Evolutionary conservation across 1,140 invertebrate genomes (phyloP).

Genomic region (Gryon sp.): DNA sequence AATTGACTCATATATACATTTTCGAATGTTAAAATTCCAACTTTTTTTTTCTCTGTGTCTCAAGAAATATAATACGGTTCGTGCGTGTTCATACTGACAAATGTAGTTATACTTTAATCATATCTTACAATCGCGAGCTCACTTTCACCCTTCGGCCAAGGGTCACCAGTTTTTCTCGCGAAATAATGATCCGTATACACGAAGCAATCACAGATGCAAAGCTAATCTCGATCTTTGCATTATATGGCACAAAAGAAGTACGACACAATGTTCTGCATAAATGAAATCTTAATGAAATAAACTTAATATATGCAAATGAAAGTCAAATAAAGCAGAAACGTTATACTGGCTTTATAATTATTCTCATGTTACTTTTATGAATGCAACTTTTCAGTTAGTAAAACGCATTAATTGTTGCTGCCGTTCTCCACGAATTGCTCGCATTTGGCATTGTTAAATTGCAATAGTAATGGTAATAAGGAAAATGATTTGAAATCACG

Average conservation of each 20-base stretch:
- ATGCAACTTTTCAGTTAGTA: constrained; percentile 2
- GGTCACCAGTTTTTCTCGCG: constrained; percentile 62
- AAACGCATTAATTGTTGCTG: too few relatives aligned
- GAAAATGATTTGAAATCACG: constrained; percentile 12
- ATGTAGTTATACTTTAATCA: constrained; percentile 64
- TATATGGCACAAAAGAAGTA: constrained; percentile 55
- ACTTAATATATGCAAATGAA: constrained; percentile 61
- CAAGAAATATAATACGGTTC: constrained; percentile 16
- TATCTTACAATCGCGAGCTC: constrained; percentile 42
- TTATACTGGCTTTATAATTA: constrained; percentile 45
- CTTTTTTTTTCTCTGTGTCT: constrained; percentile 41
- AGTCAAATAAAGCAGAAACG: constrained; percentile 60
- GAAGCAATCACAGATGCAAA: constrained; percentile 63
- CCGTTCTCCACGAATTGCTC: constrained; percentile 13
- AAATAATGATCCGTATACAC: constrained; percentile 64
- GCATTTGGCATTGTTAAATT: constrained; percentile 1
- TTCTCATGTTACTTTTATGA: constrained; percentile 44
- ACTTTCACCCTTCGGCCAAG: constrained; percentile 63
- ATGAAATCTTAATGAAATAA: constrained; percentile 62
- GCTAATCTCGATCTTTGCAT: constrained; percentile 63
- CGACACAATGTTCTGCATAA: constrained; percentile 57
- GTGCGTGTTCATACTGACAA: constrained; percentile 63
- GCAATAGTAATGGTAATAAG: constrained; percentile 28
- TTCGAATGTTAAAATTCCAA: constrained; percentile 45
- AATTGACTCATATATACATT: constrained; percentile 39